Conservation (phyloP, 2,113 vertebrate species). For the Seriola quinqueradiata region DNA sequence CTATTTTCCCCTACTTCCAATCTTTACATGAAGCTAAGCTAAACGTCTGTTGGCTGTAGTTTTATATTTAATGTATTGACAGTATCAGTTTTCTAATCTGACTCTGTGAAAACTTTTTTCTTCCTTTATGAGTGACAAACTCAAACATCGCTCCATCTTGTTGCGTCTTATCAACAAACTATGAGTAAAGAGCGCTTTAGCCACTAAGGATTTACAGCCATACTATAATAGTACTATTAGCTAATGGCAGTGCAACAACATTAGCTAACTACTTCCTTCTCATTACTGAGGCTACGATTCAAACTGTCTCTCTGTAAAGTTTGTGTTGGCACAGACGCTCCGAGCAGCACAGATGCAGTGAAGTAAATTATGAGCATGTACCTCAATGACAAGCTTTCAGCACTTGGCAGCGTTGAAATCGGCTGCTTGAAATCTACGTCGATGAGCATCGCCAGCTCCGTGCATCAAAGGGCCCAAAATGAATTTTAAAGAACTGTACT, state of each 20-base stretch:
- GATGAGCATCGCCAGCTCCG: slow-evolving; percentile 13
- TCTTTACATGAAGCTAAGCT: no score
- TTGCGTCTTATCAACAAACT: no score
- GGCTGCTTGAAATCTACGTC: slow-evolving; percentile 12
- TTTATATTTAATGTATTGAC: no score
- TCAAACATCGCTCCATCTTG: not conserved
- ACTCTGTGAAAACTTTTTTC: not conserved
- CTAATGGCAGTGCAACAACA: slow-evolving; percentile 29
- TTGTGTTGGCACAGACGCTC: slow-evolving; percentile 33
- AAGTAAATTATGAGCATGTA: slow-evolving; percentile 28
- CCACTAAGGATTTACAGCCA: no score
- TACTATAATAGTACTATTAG: not conserved
- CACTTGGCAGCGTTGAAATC: slow-evolving; percentile 21
- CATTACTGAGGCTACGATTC: slow-evolving; percentile 30
- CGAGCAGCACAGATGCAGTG: slow-evolving; percentile 21
- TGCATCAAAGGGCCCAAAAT: slow-evolving; percentile 15
- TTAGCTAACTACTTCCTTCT: slow-evolving; percentile 51
- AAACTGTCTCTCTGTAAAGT: slow-evolving; percentile 41
- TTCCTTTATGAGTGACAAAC: not conserved
- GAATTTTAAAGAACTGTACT: slow-evolving; percentile 14
- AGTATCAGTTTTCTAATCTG: not conserved
- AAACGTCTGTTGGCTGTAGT: no score
- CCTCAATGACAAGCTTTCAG: slow-evolving; percentile 52
- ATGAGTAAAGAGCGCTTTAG: no score
- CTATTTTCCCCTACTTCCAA: no score